Evolutionary conservation across 1,140 invertebrate genomes (phyloP), one percentile per base, ranked within the genome.

Genomic region (Drosophila punjabiensis): DNA sequence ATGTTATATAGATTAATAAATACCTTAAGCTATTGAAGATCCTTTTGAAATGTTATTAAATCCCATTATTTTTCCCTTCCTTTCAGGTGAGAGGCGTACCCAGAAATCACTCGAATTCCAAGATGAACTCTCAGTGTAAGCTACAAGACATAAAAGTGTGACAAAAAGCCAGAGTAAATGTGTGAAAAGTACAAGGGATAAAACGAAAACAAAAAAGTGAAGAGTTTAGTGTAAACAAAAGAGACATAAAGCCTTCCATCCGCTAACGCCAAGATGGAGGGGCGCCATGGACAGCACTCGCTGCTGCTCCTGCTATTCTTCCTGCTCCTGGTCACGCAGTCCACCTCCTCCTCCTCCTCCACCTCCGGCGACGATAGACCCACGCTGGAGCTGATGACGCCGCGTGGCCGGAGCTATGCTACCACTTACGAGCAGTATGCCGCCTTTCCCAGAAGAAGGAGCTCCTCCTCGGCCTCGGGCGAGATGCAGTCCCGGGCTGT

Each of bases 401-500:
- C 82, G 6, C 87, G 87, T 28, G 87, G 82, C 45, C 79, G 87
- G 5, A 89, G 86, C 53, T 89, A 89, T 59, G 87, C 86, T 39
- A 89, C 86, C n/a, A 89, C 86, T 13, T 89, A 90, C 55, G 86
- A 90, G 48, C 86, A 90, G 45, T 90, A 92, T 56, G 90, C 83
- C 35, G 90, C 83, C 35, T 90, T 81, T 81, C 93, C 92, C 30
- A 78, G 92, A 1, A 47, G 93, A 3, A 87, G 93, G 2, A 90
- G 85, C 50, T 85, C 86, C 47, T 85, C 86, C 10, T 92, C 92
- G 7, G 74, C 92, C 5, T 60, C 82, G 56, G 94, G 94, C 76
- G 95, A 96, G 93, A 97, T 97, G 97, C 97, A 97, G 93, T 97
- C 97, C 59, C 95, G 97, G 67, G 96, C 97, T 16, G 97, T 97